A percentile compares a stretch with the other conserved stretches of the same genome.
These are phyloP conservation scores for Rutilus rutilus DNA, from an alignment of 2,113 vertebrate genomes.

Conservation along the genomic window DNA sequence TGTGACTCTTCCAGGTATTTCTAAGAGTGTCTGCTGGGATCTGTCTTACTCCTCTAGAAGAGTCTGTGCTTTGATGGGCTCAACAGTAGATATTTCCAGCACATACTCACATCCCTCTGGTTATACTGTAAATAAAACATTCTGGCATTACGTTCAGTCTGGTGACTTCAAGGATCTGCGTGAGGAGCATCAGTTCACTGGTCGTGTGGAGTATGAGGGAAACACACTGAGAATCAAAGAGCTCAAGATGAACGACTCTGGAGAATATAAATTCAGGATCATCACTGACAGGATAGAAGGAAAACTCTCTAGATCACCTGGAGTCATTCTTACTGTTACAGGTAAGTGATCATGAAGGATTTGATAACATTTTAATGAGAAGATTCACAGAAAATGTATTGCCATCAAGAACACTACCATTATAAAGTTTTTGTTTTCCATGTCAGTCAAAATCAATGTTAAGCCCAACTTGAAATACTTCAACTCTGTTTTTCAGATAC, in stretches of 20 bases:
- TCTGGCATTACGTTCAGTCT: fast-evolving
- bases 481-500: background rate
- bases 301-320: background rate
- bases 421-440: background rate
- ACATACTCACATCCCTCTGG: background rate
- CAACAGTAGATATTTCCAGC: conserved; percentile 19
- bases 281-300: background rate
- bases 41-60: conserved; percentile 11
- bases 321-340: conserved; percentile 43
- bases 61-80: conserved; percentile 1
- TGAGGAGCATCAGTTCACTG: conserved; percentile 13
- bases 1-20: too few species aligned
- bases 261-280: conserved; percentile 36
- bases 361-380: too few species aligned
- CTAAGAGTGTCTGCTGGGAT: too few species aligned
- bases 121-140: background rate
- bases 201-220: conserved; percentile 43
- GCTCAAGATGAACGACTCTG: conserved; percentile 40
- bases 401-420: too few species aligned
- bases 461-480: background rate
- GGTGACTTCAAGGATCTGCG: background rate
- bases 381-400: too few species aligned
- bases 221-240: conserved; percentile 41
- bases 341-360: background rate
- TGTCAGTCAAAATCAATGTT: background rate